These are phyloP conservation scores for Fregata magnificens DNA, from an alignment of 2,113 vertebrate genomes.

Conservation along the genomic window DNA sequence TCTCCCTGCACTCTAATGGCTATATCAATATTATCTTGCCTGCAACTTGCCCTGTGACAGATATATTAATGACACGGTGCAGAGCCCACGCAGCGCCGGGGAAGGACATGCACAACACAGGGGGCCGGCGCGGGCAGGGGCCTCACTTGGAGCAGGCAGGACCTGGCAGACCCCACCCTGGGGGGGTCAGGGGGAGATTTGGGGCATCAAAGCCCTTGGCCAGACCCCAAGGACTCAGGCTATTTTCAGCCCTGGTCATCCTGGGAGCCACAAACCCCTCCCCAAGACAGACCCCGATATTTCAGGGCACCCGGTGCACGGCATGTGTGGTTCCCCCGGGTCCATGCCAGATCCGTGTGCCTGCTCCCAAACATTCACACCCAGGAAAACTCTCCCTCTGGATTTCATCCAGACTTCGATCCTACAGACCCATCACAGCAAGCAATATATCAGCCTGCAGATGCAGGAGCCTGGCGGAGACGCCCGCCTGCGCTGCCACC, in stretches of 20 bases:
- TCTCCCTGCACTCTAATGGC: neutral
- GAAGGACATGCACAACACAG: neutral
- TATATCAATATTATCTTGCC: conserved; percentile 6
- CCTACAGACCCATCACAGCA: neutral
- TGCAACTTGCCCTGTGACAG: conserved; percentile 1
- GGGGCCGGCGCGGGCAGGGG: accelerated
- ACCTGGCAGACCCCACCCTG: accelerated
- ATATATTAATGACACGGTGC: neutral
- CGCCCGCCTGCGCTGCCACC: neutral
- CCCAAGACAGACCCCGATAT: accelerated
- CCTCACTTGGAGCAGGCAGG: neutral
- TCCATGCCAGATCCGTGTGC: neutral
- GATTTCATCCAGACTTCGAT: neutral
- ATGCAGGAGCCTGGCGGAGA: neutral
- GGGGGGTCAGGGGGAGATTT: accelerated
- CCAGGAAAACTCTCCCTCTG: neutral
- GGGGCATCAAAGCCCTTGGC: neutral
- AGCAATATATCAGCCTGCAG: neutral
- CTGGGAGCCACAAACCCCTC: neutral
- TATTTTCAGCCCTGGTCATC: neutral
- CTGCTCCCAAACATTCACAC: accelerated
- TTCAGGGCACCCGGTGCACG: neutral
- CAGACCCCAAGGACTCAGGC: accelerated
- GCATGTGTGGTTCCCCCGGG: accelerated
- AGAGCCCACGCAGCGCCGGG: neutral